Evolutionary conservation across 53 echinoderm and acorn worm species (phyloP).

Genomic region (Mesocentrotus franciscanus): DNA sequence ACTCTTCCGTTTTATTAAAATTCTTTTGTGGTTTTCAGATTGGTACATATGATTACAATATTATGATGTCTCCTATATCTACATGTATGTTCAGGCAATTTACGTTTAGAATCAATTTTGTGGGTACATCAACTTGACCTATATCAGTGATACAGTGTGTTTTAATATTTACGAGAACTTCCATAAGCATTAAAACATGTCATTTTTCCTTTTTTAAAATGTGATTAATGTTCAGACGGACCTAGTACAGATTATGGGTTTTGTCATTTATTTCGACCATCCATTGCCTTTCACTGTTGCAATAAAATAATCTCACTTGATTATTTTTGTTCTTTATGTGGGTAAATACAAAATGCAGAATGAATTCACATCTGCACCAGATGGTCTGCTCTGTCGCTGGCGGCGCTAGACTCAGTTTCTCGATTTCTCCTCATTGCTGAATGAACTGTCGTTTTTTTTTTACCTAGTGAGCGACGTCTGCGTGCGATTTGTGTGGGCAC

Average conservation of each 20-base stretch:
- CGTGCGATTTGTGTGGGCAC: background rate
- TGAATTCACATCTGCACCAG: slow-evolving; percentile 11
- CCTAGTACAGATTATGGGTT: background rate
- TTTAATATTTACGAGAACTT: no score
- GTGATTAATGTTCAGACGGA: background rate
- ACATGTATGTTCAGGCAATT: no score
- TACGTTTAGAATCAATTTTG: no score
- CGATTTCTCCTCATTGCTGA: background rate
- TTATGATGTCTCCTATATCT: no score
- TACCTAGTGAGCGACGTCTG: background rate
- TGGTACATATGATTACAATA: no score
- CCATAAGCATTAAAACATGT: no score
- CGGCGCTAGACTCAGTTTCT: slow-evolving; percentile 51
- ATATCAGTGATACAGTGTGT: no score
- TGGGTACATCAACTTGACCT: no score
- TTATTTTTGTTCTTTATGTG: background rate
- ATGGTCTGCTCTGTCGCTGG: slow-evolving; percentile 16
- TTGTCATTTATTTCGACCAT: background rate
- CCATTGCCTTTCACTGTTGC: background rate
- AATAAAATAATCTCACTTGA: background rate
- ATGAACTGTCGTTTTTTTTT: background rate
- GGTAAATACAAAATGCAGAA: background rate
- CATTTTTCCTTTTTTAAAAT: background rate
- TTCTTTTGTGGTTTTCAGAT: no score
- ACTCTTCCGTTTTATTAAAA: no score